These are phyloP conservation scores for Phataginus tricuspis DNA, from an alignment of 2,797 vertebrate species.

Conservation along the genomic window DNA sequence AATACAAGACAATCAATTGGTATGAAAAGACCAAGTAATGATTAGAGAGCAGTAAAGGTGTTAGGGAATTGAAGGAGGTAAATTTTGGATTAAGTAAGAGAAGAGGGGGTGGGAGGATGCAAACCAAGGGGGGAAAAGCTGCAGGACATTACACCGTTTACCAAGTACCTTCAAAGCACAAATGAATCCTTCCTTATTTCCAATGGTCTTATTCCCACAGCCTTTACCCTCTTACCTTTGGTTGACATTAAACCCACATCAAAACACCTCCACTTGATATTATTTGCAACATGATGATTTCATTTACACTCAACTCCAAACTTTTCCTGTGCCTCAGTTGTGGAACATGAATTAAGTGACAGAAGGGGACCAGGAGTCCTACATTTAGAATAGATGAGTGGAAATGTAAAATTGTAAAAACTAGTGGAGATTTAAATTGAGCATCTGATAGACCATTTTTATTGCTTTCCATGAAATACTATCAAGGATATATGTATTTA, in stretches of 20 bases:
- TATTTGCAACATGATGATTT: not conserved
- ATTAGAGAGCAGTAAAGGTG: not conserved
- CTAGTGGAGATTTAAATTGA: not conserved
- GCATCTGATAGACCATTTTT: not conserved
- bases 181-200: not conserved
- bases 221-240: not conserved
- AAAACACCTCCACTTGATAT: not conserved
- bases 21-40: not conserved
- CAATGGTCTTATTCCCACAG: not conserved
- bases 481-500: not conserved
- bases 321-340: not conserved
- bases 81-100: not conserved
- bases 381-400: not conserved
- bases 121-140: not conserved
- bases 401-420: conserved; percentile 11
- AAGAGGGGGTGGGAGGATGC: not conserved
- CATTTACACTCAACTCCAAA: not conserved
- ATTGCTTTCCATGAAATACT: not conserved
- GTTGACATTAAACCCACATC: not conserved
- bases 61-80: not conserved
- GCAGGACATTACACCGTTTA: not conserved
- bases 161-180: not conserved
- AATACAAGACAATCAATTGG: conserved; percentile 9
- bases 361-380: not conserved
- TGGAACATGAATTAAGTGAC: not conserved